Percentiles rank a stretch among this genome's conserved stretches.
Evolutionary conservation across 2,888 invertebrate species (phyloP).

Genomic region (Drosophila anomelani): DNA sequence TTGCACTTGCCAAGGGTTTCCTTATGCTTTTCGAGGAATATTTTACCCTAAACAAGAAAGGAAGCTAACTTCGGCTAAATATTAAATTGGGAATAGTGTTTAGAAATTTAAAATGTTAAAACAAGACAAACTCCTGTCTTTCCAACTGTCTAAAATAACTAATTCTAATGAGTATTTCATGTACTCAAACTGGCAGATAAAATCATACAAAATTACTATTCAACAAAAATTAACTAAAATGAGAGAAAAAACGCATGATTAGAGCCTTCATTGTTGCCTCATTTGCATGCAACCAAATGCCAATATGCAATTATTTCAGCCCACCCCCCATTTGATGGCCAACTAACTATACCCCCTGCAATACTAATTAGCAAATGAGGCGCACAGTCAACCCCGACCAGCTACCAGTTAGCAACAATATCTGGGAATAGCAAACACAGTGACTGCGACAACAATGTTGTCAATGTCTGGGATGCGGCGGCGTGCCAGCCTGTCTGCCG

Average conservation of each 20-base stretch:
- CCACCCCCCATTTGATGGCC: constrained; percentile 15
- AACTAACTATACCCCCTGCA: constrained; percentile 19
- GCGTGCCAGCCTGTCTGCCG: constrained; percentile 22
- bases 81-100: too few species aligned
- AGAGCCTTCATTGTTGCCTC: constrained; percentile 21
- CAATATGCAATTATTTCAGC: constrained; percentile 16
- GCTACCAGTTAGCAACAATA: constrained; percentile 12
- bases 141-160: not conserved
- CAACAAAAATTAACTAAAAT: constrained; percentile 30
- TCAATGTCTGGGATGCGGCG: constrained; percentile 30
- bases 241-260: constrained; percentile 35
- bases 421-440: constrained; percentile 11
- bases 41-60: not conserved
- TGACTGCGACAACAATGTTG: constrained; percentile 28
- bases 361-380: constrained; percentile 62
- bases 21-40: not conserved
- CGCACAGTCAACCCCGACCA: constrained; percentile 1
- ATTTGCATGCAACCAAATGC: constrained; percentile 34
- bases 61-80: too few species aligned
- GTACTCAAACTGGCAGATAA: not conserved
- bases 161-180: constrained; percentile 8
- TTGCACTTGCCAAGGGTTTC: constrained; percentile 6
- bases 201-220: not conserved
- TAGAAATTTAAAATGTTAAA: too few species aligned
- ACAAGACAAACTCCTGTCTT: too few species aligned